Evolutionary conservation across 2,888 invertebrate species (phyloP).

Genomic region (Thysanoteuthis rhombus): DNA sequence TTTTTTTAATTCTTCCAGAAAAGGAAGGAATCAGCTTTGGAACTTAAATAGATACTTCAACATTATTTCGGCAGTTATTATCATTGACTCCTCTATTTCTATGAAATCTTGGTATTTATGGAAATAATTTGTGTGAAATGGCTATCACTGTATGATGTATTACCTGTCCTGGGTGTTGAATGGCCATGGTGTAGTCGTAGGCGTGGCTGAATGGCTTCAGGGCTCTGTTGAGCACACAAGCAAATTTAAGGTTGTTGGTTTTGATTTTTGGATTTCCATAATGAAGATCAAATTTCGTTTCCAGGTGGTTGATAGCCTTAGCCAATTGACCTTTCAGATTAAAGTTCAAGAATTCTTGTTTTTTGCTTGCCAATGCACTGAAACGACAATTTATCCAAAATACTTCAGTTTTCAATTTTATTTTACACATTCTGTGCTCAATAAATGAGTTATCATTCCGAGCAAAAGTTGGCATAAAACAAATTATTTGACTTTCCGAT

Average conservation of each 20-base stretch:
- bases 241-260: conserved; percentile 33
- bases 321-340: not conserved
- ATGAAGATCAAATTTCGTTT: not conserved
- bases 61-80: too few species aligned
- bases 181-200: conserved; percentile 28
- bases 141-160: not conserved
- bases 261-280: not conserved
- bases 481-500: not conserved
- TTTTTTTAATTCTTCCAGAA: too few species aligned
- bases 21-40: too few species aligned
- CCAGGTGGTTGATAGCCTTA: not conserved
- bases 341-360: not conserved
- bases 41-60: too few species aligned
- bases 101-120: too few species aligned
- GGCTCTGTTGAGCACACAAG: conserved; percentile 35
- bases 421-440: not conserved
- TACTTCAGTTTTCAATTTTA: not conserved
- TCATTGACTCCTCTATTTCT: too few species aligned
- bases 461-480: not conserved
- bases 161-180: conserved; percentile 33
- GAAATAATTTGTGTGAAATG: not conserved
- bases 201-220: not conserved
- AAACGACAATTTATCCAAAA: not conserved
- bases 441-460: not conserved
- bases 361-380: not conserved